phyloP scores from a whole-genome alignment of 2,113 vertebrate genomes.

The Clinocottus analis region DNA sequence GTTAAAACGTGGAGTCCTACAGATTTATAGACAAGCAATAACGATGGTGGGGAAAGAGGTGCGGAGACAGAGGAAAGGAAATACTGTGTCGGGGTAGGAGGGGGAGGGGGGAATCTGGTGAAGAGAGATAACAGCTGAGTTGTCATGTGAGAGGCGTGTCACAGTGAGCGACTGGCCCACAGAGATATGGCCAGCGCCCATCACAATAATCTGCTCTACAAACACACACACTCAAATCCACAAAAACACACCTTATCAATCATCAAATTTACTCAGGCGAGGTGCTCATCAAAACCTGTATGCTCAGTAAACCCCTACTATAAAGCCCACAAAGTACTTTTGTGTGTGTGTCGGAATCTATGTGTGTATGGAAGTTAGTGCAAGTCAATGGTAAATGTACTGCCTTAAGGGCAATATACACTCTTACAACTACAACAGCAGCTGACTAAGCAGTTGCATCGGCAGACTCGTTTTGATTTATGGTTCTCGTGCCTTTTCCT shows the following conservation, averaged over 20 bases:
- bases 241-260: slow-evolving; percentile 54
- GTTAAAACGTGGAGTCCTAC: background rate
- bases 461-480: too few species aligned
- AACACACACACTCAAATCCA: slow-evolving; percentile 16
- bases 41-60: background rate
- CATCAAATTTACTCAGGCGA: slow-evolving; percentile 65
- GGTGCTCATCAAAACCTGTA: slow-evolving; percentile 58
- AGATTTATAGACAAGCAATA: slow-evolving; percentile 5
- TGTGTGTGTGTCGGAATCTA: background rate
- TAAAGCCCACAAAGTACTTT: slow-evolving; percentile 38
- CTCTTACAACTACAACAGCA: too few species aligned
- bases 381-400: background rate
- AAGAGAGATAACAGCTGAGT: slow-evolving; percentile 64
- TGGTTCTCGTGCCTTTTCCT: too few species aligned
- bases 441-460: too few species aligned
- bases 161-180: slow-evolving; percentile 57
- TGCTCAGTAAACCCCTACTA: slow-evolving; percentile 33
- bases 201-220: slow-evolving; percentile 64
- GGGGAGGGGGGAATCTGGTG: slow-evolving; percentile 58
- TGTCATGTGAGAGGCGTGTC: slow-evolving; percentile 61
- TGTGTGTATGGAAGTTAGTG: background rate
- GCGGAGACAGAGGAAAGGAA: slow-evolving; percentile 3
- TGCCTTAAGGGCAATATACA: too few species aligned
- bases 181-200: slow-evolving; percentile 61
- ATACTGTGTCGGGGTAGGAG: slow-evolving; percentile 13